Percentiles rank a stretch among this genome's conserved stretches.
These are phyloP conservation scores for Forbesichthys papilliferus DNA, from an alignment of 2,113 vertebrate genomes.

Conservation along the genomic window DNA sequence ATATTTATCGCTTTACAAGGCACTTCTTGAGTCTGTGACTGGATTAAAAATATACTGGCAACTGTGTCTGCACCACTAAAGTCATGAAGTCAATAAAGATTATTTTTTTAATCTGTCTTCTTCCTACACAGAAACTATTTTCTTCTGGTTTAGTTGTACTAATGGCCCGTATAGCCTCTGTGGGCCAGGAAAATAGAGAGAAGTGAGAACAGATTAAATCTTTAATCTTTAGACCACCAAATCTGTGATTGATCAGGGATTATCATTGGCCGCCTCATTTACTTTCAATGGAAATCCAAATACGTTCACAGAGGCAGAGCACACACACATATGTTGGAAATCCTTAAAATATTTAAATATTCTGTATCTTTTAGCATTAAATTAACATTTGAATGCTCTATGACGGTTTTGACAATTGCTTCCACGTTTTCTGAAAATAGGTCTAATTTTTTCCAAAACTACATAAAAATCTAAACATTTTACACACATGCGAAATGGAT, in stretches of 20 bases:
- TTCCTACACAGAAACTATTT: not conserved
- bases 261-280: constrained; percentile 44
- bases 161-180: constrained; percentile 1
- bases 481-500: no score
- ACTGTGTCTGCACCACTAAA: not conserved
- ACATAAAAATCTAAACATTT: no score
- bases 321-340: constrained; percentile 1
- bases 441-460: no score
- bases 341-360: no score
- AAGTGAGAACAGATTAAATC: constrained; percentile 55
- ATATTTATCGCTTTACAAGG: not conserved
- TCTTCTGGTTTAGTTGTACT: not conserved
- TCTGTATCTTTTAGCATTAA: not conserved
- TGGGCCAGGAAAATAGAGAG: constrained; percentile 42
- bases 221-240: constrained; percentile 67
- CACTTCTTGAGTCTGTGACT: not conserved
- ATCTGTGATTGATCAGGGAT: constrained; percentile 71
- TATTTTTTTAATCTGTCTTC: not conserved
- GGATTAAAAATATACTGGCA: not conserved
- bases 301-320: not conserved
- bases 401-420: no score
- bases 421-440: no score
- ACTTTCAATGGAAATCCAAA: constrained; percentile 18
- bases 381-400: no score
- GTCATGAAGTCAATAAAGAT: not conserved